Base-by-base conservation (phyloP, 2,113 vertebrate genomes). In the Etheostoma cragini region DNA sequence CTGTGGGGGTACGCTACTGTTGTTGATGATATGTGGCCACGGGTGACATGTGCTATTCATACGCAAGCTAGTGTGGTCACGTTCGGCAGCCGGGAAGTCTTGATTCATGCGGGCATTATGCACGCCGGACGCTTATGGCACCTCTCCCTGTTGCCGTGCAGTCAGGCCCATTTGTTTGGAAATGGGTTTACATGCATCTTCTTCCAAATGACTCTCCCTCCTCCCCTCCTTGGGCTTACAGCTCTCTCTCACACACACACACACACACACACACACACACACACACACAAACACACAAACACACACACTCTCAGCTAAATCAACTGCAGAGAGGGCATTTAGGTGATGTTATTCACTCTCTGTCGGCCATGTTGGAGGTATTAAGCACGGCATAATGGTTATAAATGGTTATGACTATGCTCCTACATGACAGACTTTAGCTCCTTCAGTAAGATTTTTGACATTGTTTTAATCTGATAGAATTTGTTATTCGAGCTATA, bases 171-270 rank as follows among this genome's bases (percentile, higher is more conserved):
- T 93, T 93, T 94, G 92, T 92, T 89, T 88, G 87, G 87, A 94
- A 94, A 95, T 90, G 90, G 90, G 66, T 92, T 93, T 89, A 88
- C 92, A 94, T 95, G 91, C 92, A 92, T 95, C 93, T 92, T 92
- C 73, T 33, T 70, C 79, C 69, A 33, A 54, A 89, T 70, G 79
- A 83, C 82, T 68, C 84, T 49, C 83, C 84, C 84, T 72, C 72
- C 47, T 68, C 84, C 82, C 24, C 71, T 81, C 66, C 73, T 26
- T 74, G 45, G 54, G 35, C 67, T 78, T 30, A 53, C 69, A 76
- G 72, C 82, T 49, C 52, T 38, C 38, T 38, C 38, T 38, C 38
- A 53, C 17, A 21, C 50, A 52, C 50, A 52, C 50, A 52, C 53
- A 19, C 61, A 21, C 35, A 21, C 19, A 19, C 61, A 64, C 38